Base-by-base conservation (phyloP, 2,888 invertebrate species). In the Muscina levida region DNA sequence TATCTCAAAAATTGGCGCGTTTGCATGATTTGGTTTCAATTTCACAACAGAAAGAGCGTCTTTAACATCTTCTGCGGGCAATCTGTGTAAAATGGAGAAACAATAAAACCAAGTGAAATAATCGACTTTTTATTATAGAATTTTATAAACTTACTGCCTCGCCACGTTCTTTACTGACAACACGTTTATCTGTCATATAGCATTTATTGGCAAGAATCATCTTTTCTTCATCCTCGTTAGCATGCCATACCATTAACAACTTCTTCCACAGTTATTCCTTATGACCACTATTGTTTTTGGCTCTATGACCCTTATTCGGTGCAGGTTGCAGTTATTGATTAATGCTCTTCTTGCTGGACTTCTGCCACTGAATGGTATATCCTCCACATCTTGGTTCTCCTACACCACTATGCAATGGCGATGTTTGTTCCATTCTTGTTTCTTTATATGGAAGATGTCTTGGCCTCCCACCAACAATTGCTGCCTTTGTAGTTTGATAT, bases 201-300 rank as follows among this genome's bases (percentile, higher is more conserved):
- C 98, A 97, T 92, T 98, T 98, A 91, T 98, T 98, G 83, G 98
- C 98, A 87, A 98, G 92, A 87, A 98, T 98, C 98, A 98, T 98
- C 92, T 98, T 98, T 90, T 98, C 98, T 71, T 98, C 98, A 92
- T 98, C 98, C 92, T 98, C 98, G 92, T 97, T 98, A 24, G 98
- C 98, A 91, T 98, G 98, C 97, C 97, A 88, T 31, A 83, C 48
- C 8, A 22, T 39, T 39, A n/a, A n/a, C 46, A 46, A n/a, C n/a
- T n/a, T n/a, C n/a, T n/a, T n/a, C n/a, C n/a, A n/a, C n/a, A n/a
- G n/a, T n/a, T n/a, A n/a, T n/a, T n/a, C n/a, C n/a, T n/a, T n/a
- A n/a, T n/a, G n/a, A n/a, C n/a, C n/a, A n/a, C n/a, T n/a, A n/a
- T n/a, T n/a, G n/a, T n/a, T n/a, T n/a, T n/a, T n/a, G n/a, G n/a